phyloP scores from a whole-genome alignment of 2,113 vertebrate species.

The Orycteropus afer region DNA sequence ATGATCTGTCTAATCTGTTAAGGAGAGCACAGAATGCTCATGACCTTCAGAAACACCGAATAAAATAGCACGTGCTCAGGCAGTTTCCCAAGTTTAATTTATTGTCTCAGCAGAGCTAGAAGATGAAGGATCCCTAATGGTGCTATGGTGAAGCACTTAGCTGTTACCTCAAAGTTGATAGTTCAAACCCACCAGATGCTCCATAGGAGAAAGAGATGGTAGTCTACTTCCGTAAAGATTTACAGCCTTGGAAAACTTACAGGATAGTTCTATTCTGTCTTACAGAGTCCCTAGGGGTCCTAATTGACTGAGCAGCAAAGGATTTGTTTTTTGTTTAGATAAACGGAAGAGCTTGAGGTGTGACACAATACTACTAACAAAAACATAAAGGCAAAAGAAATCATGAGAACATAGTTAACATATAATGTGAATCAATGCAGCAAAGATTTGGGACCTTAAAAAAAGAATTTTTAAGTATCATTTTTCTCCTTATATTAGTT shows the following conservation, averaged over 20 bases:
- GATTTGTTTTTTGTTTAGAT: not conserved
- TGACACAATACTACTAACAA: not conserved
- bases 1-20: conserved; percentile 79
- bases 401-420: not conserved
- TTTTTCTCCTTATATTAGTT: not conserved
- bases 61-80: conserved; percentile 50
- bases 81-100: conserved; percentile 55
- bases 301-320: too few species aligned
- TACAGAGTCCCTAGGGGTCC: too few species aligned
- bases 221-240: too few species aligned
- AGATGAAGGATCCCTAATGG: not conserved
- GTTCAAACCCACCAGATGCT: not conserved
- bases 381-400: not conserved
- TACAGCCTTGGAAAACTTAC: too few species aligned
- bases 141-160: not conserved
- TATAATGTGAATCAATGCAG: not conserved
- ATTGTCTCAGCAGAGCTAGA: conserved; percentile 39
- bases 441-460: not conserved
- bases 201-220: too few species aligned
- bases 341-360: not conserved
- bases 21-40: conserved; percentile 42
- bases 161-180: not conserved
- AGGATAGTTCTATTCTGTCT: too few species aligned
- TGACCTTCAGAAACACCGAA: conserved; percentile 77
- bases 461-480: not conserved